A percentile compares a stretch with the other conserved stretches of the same genome.
Conservation (phyloP, 92 coral and sea anemone species). For the Epizoanthus scotinus region DNA sequence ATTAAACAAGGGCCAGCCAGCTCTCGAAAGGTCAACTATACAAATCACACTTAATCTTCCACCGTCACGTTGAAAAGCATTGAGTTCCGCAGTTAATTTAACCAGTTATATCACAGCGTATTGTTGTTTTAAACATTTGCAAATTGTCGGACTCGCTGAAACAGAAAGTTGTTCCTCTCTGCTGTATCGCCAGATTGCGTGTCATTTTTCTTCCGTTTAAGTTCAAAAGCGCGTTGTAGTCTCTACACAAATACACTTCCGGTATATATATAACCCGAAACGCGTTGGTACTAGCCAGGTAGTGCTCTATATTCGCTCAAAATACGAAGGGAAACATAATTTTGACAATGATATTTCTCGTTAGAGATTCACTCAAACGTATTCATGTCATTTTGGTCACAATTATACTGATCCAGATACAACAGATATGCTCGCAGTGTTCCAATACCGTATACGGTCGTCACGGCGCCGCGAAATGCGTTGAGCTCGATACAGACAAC, state of each 20-base stretch:
- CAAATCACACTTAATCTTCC: too few species aligned
- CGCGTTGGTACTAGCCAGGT: background rate
- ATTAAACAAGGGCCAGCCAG: too few species aligned
- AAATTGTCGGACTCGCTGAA: constrained; percentile 10
- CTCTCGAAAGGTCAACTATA: too few species aligned
- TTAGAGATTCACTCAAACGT: background rate
- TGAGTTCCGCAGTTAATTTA: background rate
- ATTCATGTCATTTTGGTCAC: background rate
- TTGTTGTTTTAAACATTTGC: background rate
- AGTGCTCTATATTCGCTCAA: background rate
- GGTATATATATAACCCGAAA: background rate
- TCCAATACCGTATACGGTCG: background rate
- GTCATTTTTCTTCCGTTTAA: constrained; percentile 13
- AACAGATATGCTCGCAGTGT: background rate
- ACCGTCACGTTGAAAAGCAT: background rate
- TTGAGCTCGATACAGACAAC: background rate
- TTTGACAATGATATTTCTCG: background rate
- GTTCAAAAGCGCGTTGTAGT: background rate
- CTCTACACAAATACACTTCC: background rate
- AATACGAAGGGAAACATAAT: background rate
- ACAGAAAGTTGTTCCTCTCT: background rate
- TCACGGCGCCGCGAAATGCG: background rate
- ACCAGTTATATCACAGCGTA: background rate
- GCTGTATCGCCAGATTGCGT: background rate
- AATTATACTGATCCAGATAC: background rate